These are phyloP conservation scores for Cichlasoma orientale DNA, from an alignment of 2,797 vertebrate species.

Conservation along the genomic window DNA sequence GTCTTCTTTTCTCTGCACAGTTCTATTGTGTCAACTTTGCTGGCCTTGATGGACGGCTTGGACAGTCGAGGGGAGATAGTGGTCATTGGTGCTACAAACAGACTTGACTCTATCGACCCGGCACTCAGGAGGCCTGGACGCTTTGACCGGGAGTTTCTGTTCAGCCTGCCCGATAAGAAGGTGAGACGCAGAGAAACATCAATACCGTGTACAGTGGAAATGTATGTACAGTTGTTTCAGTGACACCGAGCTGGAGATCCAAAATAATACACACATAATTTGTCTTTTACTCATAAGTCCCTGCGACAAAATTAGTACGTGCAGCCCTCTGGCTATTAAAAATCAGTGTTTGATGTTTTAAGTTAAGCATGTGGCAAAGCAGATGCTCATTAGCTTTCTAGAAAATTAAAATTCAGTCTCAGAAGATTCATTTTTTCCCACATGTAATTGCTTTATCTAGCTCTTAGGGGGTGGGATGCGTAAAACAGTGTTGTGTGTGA, in stretches of 20 bases:
- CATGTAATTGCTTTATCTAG: conserved; percentile 14
- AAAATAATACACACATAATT: conserved; percentile 4
- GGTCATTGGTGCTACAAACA: conserved; percentile 99
- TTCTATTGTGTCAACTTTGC: conserved; percentile 97
- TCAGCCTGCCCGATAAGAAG: conserved; percentile 97
- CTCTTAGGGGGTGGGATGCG: neutral
- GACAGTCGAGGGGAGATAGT: conserved; percentile 99
- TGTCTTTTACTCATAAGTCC: conserved; percentile 27
- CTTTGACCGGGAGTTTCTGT: conserved; percentile 99
- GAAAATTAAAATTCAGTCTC: conserved; percentile 31
- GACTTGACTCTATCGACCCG: conserved; percentile 99
- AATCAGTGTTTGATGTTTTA: conserved; percentile 21
- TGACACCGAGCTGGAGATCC: conserved; percentile 15
- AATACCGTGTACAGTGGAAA: neutral
- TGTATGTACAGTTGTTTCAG: neutral
- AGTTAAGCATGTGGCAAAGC: conserved; percentile 24
- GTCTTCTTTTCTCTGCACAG: conserved; percentile 67
- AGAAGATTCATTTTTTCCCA: neutral
- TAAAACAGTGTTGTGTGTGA: neutral
- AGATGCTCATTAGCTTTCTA: conserved; percentile 40
- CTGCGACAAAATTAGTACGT: conserved; percentile 8
- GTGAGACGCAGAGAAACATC: conserved; percentile 69
- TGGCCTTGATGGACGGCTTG: conserved; percentile 99
- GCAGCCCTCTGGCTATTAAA: conserved; percentile 27
- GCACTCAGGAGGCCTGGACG: conserved; percentile 99